Base-by-base conservation (phyloP, 2,113 vertebrate genomes). In the Dendropsophus ebraccatus region DNA sequence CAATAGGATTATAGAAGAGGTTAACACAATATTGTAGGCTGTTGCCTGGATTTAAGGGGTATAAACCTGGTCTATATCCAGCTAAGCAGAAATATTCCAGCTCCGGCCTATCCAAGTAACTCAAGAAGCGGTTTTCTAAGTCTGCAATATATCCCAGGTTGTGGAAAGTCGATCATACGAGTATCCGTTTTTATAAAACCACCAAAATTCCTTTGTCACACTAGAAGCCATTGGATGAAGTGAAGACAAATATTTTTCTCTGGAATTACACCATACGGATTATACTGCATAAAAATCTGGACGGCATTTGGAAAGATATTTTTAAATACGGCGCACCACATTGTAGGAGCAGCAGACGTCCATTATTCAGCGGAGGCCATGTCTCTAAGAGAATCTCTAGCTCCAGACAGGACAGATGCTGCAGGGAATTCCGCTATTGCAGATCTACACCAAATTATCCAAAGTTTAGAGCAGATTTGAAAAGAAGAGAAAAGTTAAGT, bases 191-290 rank as follows among this genome's bases (percentile, higher is more conserved):
- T 19, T 35, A 35, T 35, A 35, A 69, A 69, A 69, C 30, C 65
- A 35, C 32, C 65, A 2, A 69, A 69, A 69, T 69, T 37, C 65
- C 32, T 69, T 10, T 69, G 65, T 35, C 65, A 69, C 65, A 69
- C 30, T 7, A 69, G 65, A 69, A 69, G 30, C 30, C 5, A 14
- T 69, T 69, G 65, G 65, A 69, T 69, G 30, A 37, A 69, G 21
- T 35, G 35, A 35, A 69, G 65, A 69, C 65, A 69, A 19, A 69
- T 69, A 69, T 69, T 69, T 69, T 9, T 69, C 65, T 69, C 30
- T 35, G 65, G 32, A 69, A 69, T 69, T 65, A 19, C 32, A 35
- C 65, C 32, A 35, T 35, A 7, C 6, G 65, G 65, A 69, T 69
- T 69, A 19, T 35, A 35, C 17, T 5, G 7, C 16, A 35, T 69